Evolutionary conservation across 2,113 vertebrate species (phyloP).

Genomic region (Cygnus buccinator): DNA sequence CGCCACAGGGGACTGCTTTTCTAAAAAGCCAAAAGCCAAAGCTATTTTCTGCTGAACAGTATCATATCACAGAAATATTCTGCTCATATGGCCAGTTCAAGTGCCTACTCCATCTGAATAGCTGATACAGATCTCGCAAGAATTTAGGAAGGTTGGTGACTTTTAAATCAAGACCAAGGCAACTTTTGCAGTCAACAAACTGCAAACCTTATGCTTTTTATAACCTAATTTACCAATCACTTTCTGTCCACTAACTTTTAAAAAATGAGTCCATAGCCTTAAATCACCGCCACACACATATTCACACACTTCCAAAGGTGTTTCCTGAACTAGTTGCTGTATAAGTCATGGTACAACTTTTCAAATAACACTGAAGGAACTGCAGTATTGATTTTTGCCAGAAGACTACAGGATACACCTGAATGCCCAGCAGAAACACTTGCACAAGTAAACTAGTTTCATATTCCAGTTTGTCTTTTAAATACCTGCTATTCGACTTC

Average conservation of each 20-base stretch:
- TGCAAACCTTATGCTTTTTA: neutral
- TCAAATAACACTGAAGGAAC: neutral
- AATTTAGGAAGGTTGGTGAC: neutral
- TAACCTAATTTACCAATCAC: neutral
- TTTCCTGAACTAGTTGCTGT: neutral
- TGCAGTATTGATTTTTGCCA: conserved; percentile 22
- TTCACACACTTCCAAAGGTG: neutral
- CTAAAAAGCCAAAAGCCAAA: neutral
- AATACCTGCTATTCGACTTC: neutral
- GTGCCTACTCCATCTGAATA: neutral
- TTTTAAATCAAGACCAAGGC: neutral
- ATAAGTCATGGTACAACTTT: neutral
- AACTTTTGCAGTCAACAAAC: neutral
- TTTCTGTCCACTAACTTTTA: neutral
- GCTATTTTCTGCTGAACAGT: neutral
- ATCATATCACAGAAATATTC: neutral
- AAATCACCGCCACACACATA: neutral
- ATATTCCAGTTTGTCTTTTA: neutral
- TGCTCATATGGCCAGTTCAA: neutral
- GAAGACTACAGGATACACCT: neutral
- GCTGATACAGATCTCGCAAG: neutral
- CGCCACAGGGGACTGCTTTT: neutral
- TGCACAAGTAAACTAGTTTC: neutral
- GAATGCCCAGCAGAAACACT: neutral
- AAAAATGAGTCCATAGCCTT: neutral